phyloP scores from a whole-genome alignment of 2,888 invertebrate genomes.

The Brenthis hecate region DNA sequence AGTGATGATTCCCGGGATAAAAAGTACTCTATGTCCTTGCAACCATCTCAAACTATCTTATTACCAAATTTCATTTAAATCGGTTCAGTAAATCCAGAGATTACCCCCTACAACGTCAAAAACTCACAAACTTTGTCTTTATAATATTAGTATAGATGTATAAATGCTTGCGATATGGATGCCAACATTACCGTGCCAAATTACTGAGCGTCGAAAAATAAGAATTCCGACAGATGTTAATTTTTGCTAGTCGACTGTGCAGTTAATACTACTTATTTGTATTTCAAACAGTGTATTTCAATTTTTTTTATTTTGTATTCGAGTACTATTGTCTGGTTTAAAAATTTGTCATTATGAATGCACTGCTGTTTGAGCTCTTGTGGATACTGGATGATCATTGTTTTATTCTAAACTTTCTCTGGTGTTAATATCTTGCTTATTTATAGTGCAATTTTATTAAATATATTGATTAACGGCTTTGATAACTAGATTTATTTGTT shows the following conservation, averaged over 20 bases:
- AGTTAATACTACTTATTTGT: constrained; percentile 69
- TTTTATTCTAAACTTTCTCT: not conserved
- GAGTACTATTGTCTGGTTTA: constrained; percentile 28
- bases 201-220: constrained; percentile 69
- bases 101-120: too few relatives aligned
- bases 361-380: constrained; percentile 2
- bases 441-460: too few relatives aligned
- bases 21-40: too few relatives aligned
- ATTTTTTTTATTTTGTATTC: constrained; percentile 28
- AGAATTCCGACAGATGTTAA: constrained; percentile 65
- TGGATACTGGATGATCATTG: not conserved
- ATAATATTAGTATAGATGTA: too few relatives aligned
- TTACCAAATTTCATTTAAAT: too few relatives aligned
- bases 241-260: constrained; percentile 60
- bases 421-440: not conserved
- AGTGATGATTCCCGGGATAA: too few relatives aligned
- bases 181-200: constrained; percentile 64
- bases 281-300: constrained; percentile 47
- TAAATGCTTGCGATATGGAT: constrained; percentile 52
- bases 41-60: too few relatives aligned
- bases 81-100: too few relatives aligned
- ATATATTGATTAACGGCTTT: too few relatives aligned
- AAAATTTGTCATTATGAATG: constrained; percentile 21
- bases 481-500: too few relatives aligned
- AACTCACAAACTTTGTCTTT: too few relatives aligned